Evolutionary conservation across 2,888 invertebrate species (phyloP).

Genomic region (Drosophila multiciliata): DNA sequence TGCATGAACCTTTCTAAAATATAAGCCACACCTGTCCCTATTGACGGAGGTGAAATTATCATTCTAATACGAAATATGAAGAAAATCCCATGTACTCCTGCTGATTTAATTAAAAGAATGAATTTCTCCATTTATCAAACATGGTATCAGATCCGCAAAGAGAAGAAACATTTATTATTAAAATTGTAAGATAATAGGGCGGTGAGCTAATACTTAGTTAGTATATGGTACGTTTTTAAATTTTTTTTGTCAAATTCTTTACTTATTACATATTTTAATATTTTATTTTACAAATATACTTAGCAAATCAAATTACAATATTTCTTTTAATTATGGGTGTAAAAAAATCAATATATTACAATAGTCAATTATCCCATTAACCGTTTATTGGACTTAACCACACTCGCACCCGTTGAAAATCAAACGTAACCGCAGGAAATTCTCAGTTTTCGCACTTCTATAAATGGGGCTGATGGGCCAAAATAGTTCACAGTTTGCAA

Average conservation of each 20-base stretch:
- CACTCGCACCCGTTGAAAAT: slow-evolving; percentile 14
- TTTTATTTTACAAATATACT: background rate
- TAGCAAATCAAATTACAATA: background rate
- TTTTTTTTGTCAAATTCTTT: too few relatives aligned
- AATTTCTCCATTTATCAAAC: background rate
- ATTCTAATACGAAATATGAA: background rate
- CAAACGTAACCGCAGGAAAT: slow-evolving; percentile 47
- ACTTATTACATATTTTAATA: background rate
- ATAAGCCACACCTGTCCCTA: background rate
- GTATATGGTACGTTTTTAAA: too few relatives aligned
- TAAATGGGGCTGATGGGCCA: slow-evolving; percentile 27
- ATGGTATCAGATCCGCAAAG: background rate
- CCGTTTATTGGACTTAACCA: background rate
- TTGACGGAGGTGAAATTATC: background rate
- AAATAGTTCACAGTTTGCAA: slow-evolving; percentile 4
- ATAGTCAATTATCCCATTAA: background rate
- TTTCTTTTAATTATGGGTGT: background rate
- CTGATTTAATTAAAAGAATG: background rate
- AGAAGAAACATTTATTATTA: background rate
- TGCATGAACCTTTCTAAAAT: background rate
- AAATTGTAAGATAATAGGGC: background rate
- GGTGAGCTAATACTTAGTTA: background rate
- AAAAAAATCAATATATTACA: background rate
- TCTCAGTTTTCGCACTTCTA: slow-evolving; percentile 23
- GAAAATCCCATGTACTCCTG: background rate